phyloP scores from a whole-genome alignment of 1,140 invertebrate genomes.

The Zaprionus davidi region DNA sequence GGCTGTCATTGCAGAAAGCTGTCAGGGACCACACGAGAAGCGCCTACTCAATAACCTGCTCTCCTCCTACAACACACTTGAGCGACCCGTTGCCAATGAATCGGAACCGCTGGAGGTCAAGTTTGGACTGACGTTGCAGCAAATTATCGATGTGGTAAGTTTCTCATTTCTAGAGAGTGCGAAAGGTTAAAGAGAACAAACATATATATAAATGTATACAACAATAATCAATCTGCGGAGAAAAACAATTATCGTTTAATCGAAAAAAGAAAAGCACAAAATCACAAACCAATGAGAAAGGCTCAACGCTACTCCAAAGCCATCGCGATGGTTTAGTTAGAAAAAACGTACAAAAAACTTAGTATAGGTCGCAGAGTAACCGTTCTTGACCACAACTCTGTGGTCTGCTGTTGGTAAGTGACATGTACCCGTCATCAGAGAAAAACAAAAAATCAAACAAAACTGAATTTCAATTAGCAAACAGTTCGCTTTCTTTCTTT shows the following conservation, averaged over 20 bases:
- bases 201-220: constrained; percentile 2
- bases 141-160: constrained; percentile 99
- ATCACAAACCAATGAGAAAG: constrained; percentile 33
- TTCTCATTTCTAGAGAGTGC: constrained; percentile 11
- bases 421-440: constrained; percentile 85
- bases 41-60: constrained; percentile 93
- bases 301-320: constrained; percentile 23
- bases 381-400: constrained; percentile 95
- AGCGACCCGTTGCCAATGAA: constrained; percentile 98
- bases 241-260: constrained; percentile 17
- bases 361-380: constrained; percentile 86
- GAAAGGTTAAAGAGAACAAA: neutral
- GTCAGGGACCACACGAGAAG: constrained; percentile 95
- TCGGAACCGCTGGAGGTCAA: constrained; percentile 96
- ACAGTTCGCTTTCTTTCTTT: constrained; percentile 5
- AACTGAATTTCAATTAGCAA: neutral
- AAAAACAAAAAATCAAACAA: neutral
- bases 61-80: constrained; percentile 97
- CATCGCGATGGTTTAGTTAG: constrained; percentile 12
- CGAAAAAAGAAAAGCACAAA: constrained; percentile 9
- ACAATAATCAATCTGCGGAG: constrained; percentile 16
- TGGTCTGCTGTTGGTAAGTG: constrained; percentile 97
- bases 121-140: constrained; percentile 98
- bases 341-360: neutral
- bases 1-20: constrained; percentile 87